Evolutionary conservation across 2,113 vertebrate genomes (phyloP).

Genomic region (Pterocles burchelli): DNA sequence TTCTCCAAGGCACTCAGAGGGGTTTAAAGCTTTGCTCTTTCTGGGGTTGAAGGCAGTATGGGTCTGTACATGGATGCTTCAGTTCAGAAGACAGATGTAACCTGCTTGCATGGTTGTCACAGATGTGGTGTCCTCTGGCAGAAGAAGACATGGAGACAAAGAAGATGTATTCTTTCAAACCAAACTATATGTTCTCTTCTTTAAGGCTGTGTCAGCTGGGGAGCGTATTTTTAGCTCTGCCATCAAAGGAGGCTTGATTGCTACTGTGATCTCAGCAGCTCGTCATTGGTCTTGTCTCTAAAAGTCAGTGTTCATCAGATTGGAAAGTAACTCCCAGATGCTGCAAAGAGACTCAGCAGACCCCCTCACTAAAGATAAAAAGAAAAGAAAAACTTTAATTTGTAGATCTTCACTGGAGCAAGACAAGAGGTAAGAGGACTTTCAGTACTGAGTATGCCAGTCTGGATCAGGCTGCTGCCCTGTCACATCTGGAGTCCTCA

Average conservation of each 20-base stretch:
- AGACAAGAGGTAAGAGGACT: not conserved
- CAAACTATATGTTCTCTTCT: not conserved
- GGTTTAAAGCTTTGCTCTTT: not conserved
- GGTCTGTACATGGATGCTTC: not conserved
- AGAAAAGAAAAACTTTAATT: not conserved
- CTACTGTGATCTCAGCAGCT: conserved; percentile 53
- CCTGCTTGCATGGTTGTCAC: not conserved
- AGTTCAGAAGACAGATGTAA: not conserved
- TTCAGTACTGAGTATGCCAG: not conserved
- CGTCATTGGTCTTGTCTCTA: conserved; percentile 20
- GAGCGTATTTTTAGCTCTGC: conserved; percentile 63
- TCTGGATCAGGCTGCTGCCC: not conserved
- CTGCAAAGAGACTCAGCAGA: not conserved
- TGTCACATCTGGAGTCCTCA: not conserved
- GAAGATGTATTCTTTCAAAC: conserved; percentile 22
- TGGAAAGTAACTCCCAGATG: conserved; percentile 43
- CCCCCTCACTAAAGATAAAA: conserved; percentile 4
- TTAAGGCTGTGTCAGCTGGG: conserved; percentile 39
- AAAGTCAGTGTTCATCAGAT: conserved; percentile 42
- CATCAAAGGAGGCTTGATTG: conserved; percentile 68
- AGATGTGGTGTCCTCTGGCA: not conserved
- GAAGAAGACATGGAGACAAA: not conserved
- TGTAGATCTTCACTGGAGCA: not conserved
- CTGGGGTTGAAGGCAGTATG: not conserved
- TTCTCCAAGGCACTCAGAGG: not conserved